These are phyloP conservation scores for Theretra japonica DNA, from an alignment of 2,888 invertebrate species.

Conservation along the genomic window DNA sequence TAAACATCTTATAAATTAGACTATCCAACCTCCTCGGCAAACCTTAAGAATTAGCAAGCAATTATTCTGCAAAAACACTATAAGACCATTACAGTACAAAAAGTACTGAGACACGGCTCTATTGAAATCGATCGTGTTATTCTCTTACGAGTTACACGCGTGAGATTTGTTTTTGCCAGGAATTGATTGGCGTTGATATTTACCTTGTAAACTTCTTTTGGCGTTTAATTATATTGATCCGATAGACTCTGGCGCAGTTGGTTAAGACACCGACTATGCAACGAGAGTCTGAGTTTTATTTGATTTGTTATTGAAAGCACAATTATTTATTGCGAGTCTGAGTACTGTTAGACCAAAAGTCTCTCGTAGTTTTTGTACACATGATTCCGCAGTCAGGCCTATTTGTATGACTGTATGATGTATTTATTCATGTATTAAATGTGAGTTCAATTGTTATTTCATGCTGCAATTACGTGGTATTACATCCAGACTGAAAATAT, in stretches of 20 bases:
- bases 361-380: no score
- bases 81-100: conserved; percentile 47
- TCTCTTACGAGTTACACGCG: conserved; percentile 48
- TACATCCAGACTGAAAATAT: no score
- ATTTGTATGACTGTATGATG: no score
- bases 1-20: conserved; percentile 54
- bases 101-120: conserved; percentile 54
- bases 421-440: no score
- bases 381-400: no score
- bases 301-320: no score
- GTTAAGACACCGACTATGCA: no score
- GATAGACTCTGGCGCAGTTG: neutral
- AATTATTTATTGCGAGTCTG: no score
- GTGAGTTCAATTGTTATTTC: no score
- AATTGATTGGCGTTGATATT: conserved; percentile 40
- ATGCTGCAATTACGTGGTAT: no score
- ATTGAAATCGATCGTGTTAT: conserved; percentile 61
- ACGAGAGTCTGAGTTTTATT: no score
- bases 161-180: conserved; percentile 58
- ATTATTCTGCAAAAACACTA: conserved; percentile 61
- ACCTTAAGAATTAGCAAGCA: conserved; percentile 61
- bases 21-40: conserved; percentile 47
- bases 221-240: conserved; percentile 28
- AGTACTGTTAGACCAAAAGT: neutral
- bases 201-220: conserved; percentile 42